Base-by-base conservation (phyloP, 2,113 vertebrate species). In the Echinops telfairi region DNA sequence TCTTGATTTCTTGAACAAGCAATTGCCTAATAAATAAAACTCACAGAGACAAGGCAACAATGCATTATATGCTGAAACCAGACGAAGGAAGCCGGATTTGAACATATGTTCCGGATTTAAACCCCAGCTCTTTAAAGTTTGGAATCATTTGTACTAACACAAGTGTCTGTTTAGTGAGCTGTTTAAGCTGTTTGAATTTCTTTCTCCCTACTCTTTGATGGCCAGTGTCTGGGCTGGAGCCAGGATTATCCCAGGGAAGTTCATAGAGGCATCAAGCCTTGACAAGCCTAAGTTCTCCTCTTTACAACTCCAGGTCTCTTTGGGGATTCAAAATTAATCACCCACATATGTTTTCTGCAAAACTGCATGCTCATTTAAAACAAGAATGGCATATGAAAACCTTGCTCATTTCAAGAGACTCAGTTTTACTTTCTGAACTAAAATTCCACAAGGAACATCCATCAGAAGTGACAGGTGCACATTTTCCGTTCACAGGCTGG, bases 71-170 rank as follows among this genome's bases (percentile, higher is more conserved):
- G 83, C 77, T 25, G 58, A 91, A 86, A 66, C 27, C 29, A 57
- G n/a, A 75, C 53, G 80, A 47, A 31, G 85, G 12, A 78, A 88
- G 29, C 25, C 57, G 12, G 29, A n/a, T 75, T 60, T 15, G 9
- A 15, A 90, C 10, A 0, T 70, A 7, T 60, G 4, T 57, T 86
- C 70, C 81, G 43, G 43, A 68, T 3, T 2, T 16, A 53, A 19
- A 85, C 60, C 31, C 15, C 6, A 16, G 62, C 43, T 82, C 47
- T 80, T 12, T 57, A 36, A 60, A 83, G 53, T 78, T 12, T 16
- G n/a, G 86, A 88, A 77, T 85, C 14, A 88, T 60, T 80, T 77
- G 38, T 47, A 66, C 17, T 29, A 73, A 92, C 64, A 40, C 19
- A 75, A 10, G 17, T 4, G 3, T 9, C 2, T 43, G 2, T 78